Evolutionary conservation across 2,888 invertebrate genomes (phyloP).

Genomic region (Aleiodes alternator): DNA sequence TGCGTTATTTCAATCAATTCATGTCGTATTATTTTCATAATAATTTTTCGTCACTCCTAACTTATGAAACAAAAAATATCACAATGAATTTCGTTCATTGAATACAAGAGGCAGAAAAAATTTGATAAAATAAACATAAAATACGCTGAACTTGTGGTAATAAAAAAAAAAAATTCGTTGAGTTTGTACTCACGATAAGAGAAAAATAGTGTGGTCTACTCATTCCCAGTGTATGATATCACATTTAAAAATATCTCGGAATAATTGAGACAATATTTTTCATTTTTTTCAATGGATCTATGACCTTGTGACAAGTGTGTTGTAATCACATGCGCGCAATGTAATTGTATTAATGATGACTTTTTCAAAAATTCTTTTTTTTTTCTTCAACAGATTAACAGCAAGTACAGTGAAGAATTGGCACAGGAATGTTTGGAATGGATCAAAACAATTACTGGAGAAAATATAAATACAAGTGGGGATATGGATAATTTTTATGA

Average conservation of each 20-base stretch:
- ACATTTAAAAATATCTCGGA: slow-evolving; percentile 32
- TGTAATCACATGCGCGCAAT: slow-evolving; percentile 4
- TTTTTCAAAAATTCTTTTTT: slow-evolving; percentile 15
- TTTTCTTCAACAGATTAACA: slow-evolving; percentile 88
- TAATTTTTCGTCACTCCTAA: background rate
- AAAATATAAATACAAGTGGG: slow-evolving; percentile 89
- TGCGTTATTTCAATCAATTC: background rate
- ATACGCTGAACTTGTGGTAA: background rate
- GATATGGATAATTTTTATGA: slow-evolving; percentile 96
- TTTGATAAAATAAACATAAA: slow-evolving; percentile 17
- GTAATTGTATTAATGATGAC: background rate
- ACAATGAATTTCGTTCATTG: background rate
- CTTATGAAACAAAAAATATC: background rate
- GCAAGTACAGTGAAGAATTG: slow-evolving; percentile 96
- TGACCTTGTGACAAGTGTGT: slow-evolving; percentile 13
- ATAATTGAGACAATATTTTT: slow-evolving; percentile 18
- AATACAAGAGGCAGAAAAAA: background rate
- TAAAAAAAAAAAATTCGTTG: slow-evolving; percentile 39
- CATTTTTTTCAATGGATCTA: slow-evolving; percentile 1
- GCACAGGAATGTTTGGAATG: slow-evolving; percentile 95
- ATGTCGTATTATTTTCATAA: background rate
- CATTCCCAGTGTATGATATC: slow-evolving; percentile 10
- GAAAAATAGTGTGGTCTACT: too few species aligned
- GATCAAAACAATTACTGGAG: slow-evolving; percentile 92
- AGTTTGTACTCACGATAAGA: background rate